These are phyloP conservation scores for Tuta absoluta DNA, from an alignment of 2,888 invertebrate genomes.

Conservation along the genomic window DNA sequence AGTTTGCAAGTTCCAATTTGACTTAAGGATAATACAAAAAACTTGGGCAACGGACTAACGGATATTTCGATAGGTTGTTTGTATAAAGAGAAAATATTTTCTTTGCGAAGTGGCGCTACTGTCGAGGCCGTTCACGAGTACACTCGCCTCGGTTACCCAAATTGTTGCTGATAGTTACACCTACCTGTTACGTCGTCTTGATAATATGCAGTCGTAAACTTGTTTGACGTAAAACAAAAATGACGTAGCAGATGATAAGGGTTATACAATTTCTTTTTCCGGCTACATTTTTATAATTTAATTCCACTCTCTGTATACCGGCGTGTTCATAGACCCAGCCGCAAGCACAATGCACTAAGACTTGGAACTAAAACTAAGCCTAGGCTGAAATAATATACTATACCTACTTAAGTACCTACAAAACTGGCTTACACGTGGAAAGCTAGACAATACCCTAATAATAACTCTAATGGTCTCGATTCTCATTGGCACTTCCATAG, in stretches of 20 bases:
- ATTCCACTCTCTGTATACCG: background rate
- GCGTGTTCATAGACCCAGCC: background rate
- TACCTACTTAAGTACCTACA: background rate
- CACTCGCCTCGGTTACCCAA: no score
- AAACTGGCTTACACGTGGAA: conserved; percentile 48
- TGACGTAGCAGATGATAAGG: background rate
- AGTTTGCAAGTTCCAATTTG: no score
- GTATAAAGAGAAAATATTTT: no score
- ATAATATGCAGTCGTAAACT: background rate
- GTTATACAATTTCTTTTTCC: background rate
- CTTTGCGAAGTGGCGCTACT: no score
- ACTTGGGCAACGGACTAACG: no score
- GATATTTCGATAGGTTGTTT: no score
- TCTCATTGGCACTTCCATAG: no score
- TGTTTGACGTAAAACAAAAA: background rate
- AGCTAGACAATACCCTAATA: conserved; percentile 46
- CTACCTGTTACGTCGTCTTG: no score
- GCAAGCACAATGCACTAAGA: conserved; percentile 8
- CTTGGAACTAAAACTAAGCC: no score
- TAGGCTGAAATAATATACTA: conserved; percentile 48
- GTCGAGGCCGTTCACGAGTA: no score
- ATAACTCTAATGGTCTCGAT: conserved; percentile 33
- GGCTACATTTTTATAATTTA: conserved; percentile 19
- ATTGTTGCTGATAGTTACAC: no score
- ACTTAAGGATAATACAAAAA: no score